Evolutionary conservation across 2,888 invertebrate genomes (phyloP), one percentile per base, ranked within the genome.

Genomic region (Glaucopsyche alexis): DNA sequence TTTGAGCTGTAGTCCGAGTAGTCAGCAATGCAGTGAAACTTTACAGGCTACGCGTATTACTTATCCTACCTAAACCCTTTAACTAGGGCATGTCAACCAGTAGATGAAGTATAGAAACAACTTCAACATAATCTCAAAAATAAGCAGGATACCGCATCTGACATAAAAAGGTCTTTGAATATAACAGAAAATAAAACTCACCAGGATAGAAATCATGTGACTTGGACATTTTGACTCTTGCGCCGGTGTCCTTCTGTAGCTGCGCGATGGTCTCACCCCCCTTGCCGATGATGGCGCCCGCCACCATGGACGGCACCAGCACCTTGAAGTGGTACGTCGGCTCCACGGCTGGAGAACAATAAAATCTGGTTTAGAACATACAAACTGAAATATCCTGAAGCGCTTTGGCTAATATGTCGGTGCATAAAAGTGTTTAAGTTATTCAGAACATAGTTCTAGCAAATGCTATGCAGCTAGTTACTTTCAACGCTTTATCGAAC

Each of bases 151-250:
- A 29, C 29, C 29, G 42, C 42, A 8, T 42, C 42, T 0, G 42
- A 7, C 8, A 5, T 42, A 42, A 42, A 40, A 55, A 4, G 71
- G 65, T 4, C 4, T 29, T 29, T 29, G 29, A 29, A 29, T 29
- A 29, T 29, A 29, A 29, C 29, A 29, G 29, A 29, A 29, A 29
- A 70, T 73, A 16, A 42, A n/a, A 91, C 93, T 93, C 90, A 99
- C 99, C 99, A 93, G 99, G 99, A 94, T 99, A 99, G 90, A 98
- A 99, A 89, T 99, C 99, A 86, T 98, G 98, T 73, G 98, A 98
- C 94, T 99, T 99, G 83, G 99, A 99, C 99, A 99, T 99, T 94
- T 99, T 99, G 81, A 99, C 98, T 83, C 98, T 95, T 81, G 99
- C 99, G 81, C 98, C 98, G 72, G 98, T 97, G 89, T 99, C 99